Percentiles rank a stretch among this genome's conserved stretches.
These are phyloP conservation scores for Trichomalopsis sarcophagae DNA, from an alignment of 1,140 invertebrate genomes.

Conservation along the genomic window DNA sequence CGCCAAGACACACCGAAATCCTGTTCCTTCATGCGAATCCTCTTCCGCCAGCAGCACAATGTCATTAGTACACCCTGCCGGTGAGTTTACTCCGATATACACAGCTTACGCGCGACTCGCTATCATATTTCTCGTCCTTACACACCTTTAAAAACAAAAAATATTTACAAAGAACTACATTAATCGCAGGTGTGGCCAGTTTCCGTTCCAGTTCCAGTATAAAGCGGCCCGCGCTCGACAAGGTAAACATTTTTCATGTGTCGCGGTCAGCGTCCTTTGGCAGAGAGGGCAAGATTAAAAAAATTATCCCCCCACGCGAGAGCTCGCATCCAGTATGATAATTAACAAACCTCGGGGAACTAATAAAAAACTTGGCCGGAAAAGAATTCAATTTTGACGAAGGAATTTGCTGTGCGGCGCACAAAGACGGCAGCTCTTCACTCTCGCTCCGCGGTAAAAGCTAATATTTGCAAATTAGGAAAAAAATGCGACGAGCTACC, in stretches of 20 bases:
- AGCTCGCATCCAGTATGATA: not conserved
- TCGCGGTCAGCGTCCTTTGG: not conserved
- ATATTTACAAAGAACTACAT: too few species aligned
- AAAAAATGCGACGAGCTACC: constrained; percentile 48
- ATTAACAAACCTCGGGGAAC: constrained; percentile 38
- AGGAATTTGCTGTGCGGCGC: constrained; percentile 41
- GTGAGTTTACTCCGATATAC: not conserved
- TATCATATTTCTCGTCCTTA: too few species aligned
- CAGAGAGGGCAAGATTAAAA: too few species aligned
- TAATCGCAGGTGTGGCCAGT: too few species aligned
- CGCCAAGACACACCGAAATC: constrained; percentile 1
- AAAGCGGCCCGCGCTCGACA: too few species aligned
- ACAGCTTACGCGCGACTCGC: not conserved
- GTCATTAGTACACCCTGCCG: constrained; percentile 23
- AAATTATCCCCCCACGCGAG: too few species aligned
- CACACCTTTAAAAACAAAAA: too few species aligned
- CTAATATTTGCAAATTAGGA: constrained; percentile 55
- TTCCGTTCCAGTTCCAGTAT: too few species aligned
- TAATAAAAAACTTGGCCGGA: constrained; percentile 10
- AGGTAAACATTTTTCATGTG: too few species aligned
- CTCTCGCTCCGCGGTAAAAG: constrained; percentile 12
- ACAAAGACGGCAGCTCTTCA: constrained; percentile 43
- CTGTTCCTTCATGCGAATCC: constrained; percentile 22
- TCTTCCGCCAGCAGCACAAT: not conserved
- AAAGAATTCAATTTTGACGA: constrained; percentile 49